A percentile compares a stretch with the other conserved stretches of the same genome.
phyloP scores from a whole-genome alignment of 2,797 vertebrate genomes.

The Coreius guichenoti region DNA sequence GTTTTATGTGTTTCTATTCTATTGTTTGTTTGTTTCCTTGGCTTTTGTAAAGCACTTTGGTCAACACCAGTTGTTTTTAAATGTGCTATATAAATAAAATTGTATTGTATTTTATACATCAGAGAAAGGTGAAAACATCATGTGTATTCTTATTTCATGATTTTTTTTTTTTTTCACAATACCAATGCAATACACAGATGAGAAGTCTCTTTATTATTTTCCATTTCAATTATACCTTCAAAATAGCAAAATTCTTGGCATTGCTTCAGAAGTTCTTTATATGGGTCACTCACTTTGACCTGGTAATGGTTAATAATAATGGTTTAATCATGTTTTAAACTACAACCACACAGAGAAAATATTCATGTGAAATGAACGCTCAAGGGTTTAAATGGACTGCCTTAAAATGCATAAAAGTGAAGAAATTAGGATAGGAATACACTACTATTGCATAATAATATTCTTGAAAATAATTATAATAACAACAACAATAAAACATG shows the following conservation, averaged over 20 bases:
- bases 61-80: not conserved
- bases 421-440: not conserved
- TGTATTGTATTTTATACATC: not conserved
- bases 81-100: not conserved
- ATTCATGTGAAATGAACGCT: rapidly evolving
- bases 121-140: not conserved
- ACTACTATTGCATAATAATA: not conserved
- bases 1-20: not conserved
- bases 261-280: too few relatives aligned
- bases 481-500: too few relatives aligned
- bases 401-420: not conserved
- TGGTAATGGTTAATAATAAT: too few relatives aligned
- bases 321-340: too few relatives aligned
- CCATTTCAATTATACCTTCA: not conserved
- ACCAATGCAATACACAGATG: not conserved
- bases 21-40: not conserved
- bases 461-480: too few relatives aligned
- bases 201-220: not conserved
- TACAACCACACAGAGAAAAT: too few relatives aligned
- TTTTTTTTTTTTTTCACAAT: too few relatives aligned
- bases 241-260: not conserved
- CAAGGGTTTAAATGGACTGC: not conserved
- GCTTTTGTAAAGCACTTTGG: not conserved
- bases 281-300: too few relatives aligned
- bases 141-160: not conserved